Evolutionary conservation across 2,888 invertebrate genomes (phyloP).

Genomic region (Acrocera orbiculus): DNA sequence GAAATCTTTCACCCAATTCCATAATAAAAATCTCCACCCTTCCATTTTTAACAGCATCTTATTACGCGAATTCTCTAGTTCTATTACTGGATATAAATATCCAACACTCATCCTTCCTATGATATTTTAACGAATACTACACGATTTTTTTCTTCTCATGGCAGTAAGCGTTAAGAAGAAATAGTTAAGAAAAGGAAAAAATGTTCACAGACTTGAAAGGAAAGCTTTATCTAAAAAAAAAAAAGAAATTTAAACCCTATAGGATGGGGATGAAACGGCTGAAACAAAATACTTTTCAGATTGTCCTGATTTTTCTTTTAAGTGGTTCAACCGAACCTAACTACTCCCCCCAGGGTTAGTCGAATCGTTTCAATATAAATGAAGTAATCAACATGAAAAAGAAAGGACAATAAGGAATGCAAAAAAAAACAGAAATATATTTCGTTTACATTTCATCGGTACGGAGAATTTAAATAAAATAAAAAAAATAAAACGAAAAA

Average conservation of each 20-base stretch:
- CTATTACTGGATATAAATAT: too few relatives aligned
- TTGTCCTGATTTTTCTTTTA: constrained; percentile 6
- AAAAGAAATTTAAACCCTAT: neutral
- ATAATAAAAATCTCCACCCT: constrained; percentile 1
- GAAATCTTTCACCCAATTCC: constrained; percentile 10
- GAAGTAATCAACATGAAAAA: constrained; percentile 12
- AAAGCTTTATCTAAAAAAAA: too few relatives aligned
- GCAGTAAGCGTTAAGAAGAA: too few relatives aligned
- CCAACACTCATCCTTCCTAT: too few relatives aligned
- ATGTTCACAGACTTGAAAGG: too few relatives aligned
- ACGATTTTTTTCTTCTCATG: too few relatives aligned
- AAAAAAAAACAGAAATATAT: neutral
- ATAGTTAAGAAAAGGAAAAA: too few relatives aligned
- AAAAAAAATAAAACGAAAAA: constrained; percentile 1
- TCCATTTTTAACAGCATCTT: too few relatives aligned
- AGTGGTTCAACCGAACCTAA: neutral
- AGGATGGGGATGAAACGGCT: neutral
- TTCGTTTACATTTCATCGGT: neutral
- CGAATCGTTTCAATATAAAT: constrained; percentile 8
- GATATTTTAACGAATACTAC: too few relatives aligned
- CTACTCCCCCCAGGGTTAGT: neutral
- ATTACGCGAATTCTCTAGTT: too few relatives aligned
- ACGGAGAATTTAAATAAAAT: neutral
- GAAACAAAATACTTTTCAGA: too few relatives aligned
- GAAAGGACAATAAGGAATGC: constrained; percentile 1